Conservation (phyloP, 2,113 vertebrate genomes). For the Piprites chloris region DNA sequence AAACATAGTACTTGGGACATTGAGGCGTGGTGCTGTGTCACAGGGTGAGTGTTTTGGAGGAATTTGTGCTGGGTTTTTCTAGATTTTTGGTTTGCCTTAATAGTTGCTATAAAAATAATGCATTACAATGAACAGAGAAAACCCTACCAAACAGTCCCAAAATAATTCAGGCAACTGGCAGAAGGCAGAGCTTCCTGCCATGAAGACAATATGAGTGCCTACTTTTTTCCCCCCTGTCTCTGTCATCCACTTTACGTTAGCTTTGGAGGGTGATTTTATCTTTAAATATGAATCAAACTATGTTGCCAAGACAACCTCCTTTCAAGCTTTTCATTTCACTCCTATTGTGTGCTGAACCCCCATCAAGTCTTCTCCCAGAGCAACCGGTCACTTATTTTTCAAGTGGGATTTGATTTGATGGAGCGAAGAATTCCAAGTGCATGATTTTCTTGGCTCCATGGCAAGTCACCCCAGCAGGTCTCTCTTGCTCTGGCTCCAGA, state of each 20-base stretch:
- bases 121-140: not conserved
- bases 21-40: not conserved
- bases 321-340: not conserved
- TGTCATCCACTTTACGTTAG: not conserved
- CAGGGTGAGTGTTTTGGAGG: not conserved
- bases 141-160: not conserved
- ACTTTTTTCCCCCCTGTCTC: not conserved
- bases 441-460: not conserved
- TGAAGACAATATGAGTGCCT: not conserved
- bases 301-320: constrained; percentile 34
- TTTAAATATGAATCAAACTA: constrained; percentile 23
- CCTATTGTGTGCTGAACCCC: not conserved
- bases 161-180: not conserved
- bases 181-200: not conserved
- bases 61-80: not conserved
- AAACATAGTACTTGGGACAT: not conserved
- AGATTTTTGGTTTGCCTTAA: not conserved
- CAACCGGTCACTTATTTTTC: not conserved
- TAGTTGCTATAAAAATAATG: not conserved
- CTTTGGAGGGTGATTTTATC: constrained; percentile 6
- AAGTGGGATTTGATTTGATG: not conserved
- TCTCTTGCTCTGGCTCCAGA: not conserved
- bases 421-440: not conserved
- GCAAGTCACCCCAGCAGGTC: not conserved
- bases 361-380: not conserved